Evolutionary conservation across 2,797 vertebrate genomes (phyloP).

Genomic region (Catostomus latipinnis): DNA sequence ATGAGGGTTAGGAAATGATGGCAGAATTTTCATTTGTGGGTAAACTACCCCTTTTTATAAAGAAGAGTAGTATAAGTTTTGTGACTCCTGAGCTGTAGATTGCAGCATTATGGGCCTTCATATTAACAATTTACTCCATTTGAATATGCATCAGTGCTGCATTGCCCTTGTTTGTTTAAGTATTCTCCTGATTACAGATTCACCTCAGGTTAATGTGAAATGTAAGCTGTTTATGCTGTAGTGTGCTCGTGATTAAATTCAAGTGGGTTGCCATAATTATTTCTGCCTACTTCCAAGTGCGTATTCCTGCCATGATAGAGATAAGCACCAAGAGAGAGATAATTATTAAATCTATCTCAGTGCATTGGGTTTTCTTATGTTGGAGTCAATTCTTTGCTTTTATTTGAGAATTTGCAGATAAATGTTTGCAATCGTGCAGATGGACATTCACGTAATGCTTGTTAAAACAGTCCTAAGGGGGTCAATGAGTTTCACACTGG

Average conservation of each 20-base stretch:
- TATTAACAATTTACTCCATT: neutral
- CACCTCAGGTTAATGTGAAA: conserved; percentile 63
- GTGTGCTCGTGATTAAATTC: conserved; percentile 56
- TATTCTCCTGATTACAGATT: conserved; percentile 52
- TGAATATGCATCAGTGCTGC: conserved; percentile 38
- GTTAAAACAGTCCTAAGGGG: neutral
- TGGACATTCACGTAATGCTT: conserved; percentile 30
- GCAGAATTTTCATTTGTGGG: neutral
- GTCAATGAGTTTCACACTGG: neutral
- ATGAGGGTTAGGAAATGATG: no score
- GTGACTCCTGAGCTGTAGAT: conserved; percentile 13
- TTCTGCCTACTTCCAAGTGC: conserved; percentile 42
- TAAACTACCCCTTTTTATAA: neutral
- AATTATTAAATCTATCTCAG: conserved; percentile 51
- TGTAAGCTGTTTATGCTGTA: conserved; percentile 56
- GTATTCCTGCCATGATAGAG: conserved; percentile 52
- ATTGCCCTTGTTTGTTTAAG: conserved; percentile 55
- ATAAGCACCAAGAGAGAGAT: conserved; percentile 52
- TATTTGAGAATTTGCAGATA: conserved; percentile 27
- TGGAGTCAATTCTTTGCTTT: conserved; percentile 23
- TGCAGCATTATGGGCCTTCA: neutral
- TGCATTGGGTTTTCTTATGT: conserved; percentile 32
- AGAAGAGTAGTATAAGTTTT: neutral
- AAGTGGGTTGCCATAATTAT: conserved; percentile 37
- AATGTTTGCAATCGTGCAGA: neutral